These are phyloP conservation scores for Lordiphosa stackelbergi DNA, from an alignment of 1,140 invertebrate genomes.

Conservation along the genomic window DNA sequence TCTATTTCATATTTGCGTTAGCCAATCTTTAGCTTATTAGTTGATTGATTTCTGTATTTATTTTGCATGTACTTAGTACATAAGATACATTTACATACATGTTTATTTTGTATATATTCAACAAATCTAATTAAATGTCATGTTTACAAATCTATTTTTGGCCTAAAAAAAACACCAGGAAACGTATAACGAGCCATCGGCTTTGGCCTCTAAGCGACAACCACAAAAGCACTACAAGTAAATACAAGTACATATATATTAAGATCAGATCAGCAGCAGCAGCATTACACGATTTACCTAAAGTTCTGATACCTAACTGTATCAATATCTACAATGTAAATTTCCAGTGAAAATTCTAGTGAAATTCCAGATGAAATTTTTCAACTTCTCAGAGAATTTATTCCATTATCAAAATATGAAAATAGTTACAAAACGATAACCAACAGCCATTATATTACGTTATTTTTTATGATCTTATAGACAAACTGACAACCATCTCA, in stretches of 20 bases:
- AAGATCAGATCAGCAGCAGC: slow-evolving; percentile 31
- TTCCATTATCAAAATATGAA: too few species aligned
- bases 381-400: too few species aligned
- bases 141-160: slow-evolving; percentile 14
- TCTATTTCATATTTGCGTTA: slow-evolving; percentile 29
- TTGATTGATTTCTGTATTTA: slow-evolving; percentile 33
- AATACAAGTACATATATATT: slow-evolving; percentile 24
- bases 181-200: slow-evolving; percentile 75
- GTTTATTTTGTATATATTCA: too few species aligned
- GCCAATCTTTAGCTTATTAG: slow-evolving; percentile 45
- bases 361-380: too few species aligned
- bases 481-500: too few species aligned
- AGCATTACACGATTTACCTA: slow-evolving; percentile 8
- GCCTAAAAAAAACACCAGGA: slow-evolving; percentile 36
- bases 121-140: slow-evolving; percentile 22
- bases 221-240: slow-evolving; percentile 18
- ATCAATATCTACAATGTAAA: slow-evolving; percentile 1
- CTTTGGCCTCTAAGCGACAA: slow-evolving; percentile 55
- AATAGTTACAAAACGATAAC: too few species aligned
- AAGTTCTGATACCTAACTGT: slow-evolving; percentile 1
- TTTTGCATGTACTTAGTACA: slow-evolving; percentile 15
- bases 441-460: too few species aligned
- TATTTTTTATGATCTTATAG: too few species aligned
- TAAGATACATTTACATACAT: too few species aligned
- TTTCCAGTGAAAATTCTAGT: too few species aligned